phyloP scores from a whole-genome alignment of 2,113 vertebrate species.

The Indicator maculatus region DNA sequence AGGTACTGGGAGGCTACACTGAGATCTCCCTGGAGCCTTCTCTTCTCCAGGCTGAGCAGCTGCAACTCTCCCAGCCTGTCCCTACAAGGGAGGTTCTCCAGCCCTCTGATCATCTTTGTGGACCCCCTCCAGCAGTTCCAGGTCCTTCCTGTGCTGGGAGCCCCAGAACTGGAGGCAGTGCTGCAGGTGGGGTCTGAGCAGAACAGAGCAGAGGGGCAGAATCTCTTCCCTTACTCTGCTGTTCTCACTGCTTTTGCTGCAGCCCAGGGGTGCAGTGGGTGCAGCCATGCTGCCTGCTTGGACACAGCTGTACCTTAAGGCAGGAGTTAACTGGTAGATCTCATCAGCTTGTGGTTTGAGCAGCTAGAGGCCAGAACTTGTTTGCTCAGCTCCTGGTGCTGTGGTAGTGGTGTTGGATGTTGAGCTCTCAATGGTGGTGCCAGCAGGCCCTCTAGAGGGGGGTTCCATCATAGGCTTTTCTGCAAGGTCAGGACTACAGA shows the following conservation, averaged over 20 bases:
- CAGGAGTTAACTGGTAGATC: background rate
- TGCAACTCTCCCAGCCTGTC: too few species aligned
- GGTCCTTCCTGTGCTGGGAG: too few species aligned
- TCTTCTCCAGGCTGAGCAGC: too few species aligned
- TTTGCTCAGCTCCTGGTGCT: background rate
- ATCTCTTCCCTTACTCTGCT: too few species aligned
- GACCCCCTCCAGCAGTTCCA: too few species aligned
- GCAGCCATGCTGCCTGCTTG: background rate
- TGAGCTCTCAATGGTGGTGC: background rate
- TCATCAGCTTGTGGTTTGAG: background rate
- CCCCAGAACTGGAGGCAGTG: too few species aligned
- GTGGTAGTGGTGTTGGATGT: background rate
- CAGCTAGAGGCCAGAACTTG: background rate
- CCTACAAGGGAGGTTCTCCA: too few species aligned
- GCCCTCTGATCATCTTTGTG: too few species aligned
- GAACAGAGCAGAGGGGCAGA: too few species aligned
- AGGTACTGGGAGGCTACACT: too few species aligned
- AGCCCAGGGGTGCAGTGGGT: background rate
- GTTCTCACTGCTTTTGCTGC: background rate
- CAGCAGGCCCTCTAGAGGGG: slow-evolving; percentile 9
- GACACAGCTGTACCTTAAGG: background rate
- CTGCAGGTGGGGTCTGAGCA: too few species aligned
- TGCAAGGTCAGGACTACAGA: background rate
- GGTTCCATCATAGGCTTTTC: background rate
- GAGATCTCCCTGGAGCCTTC: too few species aligned